Evolutionary conservation across 1,140 invertebrate species (phyloP).

Genomic region (Popillia japonica): DNA sequence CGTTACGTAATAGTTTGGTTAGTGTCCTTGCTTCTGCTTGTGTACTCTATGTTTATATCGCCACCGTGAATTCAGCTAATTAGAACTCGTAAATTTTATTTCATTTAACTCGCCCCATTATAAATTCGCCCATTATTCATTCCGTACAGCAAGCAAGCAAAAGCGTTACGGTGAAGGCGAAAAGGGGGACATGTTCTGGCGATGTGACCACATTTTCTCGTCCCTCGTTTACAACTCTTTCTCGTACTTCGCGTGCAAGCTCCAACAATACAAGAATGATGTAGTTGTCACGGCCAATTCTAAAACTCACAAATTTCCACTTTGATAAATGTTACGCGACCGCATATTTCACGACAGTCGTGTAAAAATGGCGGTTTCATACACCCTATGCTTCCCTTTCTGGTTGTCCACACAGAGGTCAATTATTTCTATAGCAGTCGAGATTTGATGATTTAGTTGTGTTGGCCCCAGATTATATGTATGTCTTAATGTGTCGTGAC

Average conservation of each 20-base stretch:
- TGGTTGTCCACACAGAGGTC: background rate
- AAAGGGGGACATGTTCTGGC: background rate
- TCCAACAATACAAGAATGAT: conserved; percentile 30
- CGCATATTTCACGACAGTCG: background rate
- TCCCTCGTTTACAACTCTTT: conserved; percentile 30
- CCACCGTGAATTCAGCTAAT: conserved; percentile 20
- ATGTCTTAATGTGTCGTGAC: background rate
- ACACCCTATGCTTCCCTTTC: background rate
- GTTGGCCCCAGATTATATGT: background rate
- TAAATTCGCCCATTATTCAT: conserved; percentile 25
- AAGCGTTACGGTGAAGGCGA: background rate
- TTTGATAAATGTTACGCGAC: conserved; percentile 16
- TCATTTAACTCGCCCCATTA: conserved; percentile 20
- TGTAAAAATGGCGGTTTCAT: background rate
- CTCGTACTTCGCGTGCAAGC: conserved; percentile 22
- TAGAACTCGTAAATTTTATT: conserved; percentile 33
- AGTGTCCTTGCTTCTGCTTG: no score
- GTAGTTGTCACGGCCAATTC: conserved; percentile 28
- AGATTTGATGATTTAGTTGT: background rate
- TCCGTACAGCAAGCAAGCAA: background rate
- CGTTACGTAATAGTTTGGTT: no score
- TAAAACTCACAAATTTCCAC: conserved; percentile 33
- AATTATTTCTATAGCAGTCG: background rate
- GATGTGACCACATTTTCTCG: background rate
- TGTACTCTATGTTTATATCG: no score